These are phyloP conservation scores for Ashinkailepas kermadecensis DNA, from an alignment of 2,888 invertebrate genomes.

Conservation along the genomic window DNA sequence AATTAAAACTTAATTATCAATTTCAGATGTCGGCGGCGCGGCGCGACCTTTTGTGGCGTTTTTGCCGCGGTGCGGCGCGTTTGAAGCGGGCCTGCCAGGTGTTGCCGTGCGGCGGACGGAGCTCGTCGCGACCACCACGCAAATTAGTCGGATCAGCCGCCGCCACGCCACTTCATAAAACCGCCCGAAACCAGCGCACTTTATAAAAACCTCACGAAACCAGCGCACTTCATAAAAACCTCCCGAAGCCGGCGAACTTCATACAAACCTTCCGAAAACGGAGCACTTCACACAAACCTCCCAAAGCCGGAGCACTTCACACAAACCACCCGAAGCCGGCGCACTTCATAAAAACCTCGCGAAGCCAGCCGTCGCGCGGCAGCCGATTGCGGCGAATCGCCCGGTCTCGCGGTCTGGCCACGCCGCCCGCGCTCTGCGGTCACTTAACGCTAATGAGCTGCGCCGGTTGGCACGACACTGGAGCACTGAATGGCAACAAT, in stretches of 20 bases:
- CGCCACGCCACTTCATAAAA: background rate
- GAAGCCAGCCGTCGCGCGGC: background rate
- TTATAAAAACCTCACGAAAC: no score
- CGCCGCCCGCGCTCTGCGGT: background rate
- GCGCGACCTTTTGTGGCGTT: slow-evolving; percentile 15
- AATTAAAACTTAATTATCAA: slow-evolving; percentile 22
- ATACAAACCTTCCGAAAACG: no score
- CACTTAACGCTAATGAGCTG: slow-evolving; percentile 1
- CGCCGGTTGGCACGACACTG: background rate
- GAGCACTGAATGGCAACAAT: background rate
- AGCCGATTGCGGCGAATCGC: background rate
- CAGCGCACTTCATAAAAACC: no score
- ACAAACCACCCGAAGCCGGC: no score
- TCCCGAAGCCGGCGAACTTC: no score
- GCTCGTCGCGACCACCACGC: background rate
- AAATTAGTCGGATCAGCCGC: background rate
- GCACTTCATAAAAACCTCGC: background rate
- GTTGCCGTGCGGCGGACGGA: background rate
- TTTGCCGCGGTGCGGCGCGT: slow-evolving; percentile 7
- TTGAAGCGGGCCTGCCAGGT: slow-evolving; percentile 15
- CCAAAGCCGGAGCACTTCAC: no score
- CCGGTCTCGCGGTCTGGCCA: background rate
- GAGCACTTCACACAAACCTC: no score
- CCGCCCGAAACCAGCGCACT: no score
- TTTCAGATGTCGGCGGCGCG: slow-evolving; percentile 2